Evolutionary conservation across 1,140 invertebrate genomes (phyloP).

Genomic region (Dreissena polymorpha): DNA sequence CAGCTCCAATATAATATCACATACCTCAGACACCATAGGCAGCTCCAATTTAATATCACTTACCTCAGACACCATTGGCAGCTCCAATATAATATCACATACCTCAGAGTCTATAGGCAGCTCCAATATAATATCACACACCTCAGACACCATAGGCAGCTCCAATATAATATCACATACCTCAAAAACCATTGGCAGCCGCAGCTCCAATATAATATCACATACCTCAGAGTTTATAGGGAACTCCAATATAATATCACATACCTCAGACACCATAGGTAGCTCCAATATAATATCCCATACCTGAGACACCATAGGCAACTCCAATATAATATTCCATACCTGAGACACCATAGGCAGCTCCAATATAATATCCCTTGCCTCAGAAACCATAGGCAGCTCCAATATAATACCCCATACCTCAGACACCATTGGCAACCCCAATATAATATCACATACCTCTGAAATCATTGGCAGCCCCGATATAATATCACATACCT

Average conservation of each 20-base stretch:
- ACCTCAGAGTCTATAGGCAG: conserved; percentile 69
- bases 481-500: conserved; percentile 57
- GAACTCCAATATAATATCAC: too few relatives aligned
- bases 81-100: conserved; percentile 53
- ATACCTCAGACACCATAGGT: conserved; percentile 68
- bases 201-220: too few relatives aligned
- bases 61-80: conserved; percentile 70
- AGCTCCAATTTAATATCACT: conserved; percentile 58
- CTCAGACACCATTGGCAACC: conserved; percentile 68
- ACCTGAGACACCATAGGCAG: conserved; percentile 69
- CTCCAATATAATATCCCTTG: conserved; percentile 57
- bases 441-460: conserved; percentile 60
- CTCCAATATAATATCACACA: conserved; percentile 58
- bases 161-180: conserved; percentile 62
- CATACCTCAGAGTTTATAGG: conserved; percentile 68
- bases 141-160: conserved; percentile 67
- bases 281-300: conserved; percentile 58
- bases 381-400: conserved; percentile 67
- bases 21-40: conserved; percentile 68
- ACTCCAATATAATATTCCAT: conserved; percentile 51
- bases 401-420: conserved; percentile 61
- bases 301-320: conserved; percentile 70
- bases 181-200: conserved; percentile 67
- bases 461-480: conserved; percentile 69
- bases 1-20: conserved; percentile 57